Conservation (phyloP, 2,797 vertebrate species). For the Rallus crepitans region DNA sequence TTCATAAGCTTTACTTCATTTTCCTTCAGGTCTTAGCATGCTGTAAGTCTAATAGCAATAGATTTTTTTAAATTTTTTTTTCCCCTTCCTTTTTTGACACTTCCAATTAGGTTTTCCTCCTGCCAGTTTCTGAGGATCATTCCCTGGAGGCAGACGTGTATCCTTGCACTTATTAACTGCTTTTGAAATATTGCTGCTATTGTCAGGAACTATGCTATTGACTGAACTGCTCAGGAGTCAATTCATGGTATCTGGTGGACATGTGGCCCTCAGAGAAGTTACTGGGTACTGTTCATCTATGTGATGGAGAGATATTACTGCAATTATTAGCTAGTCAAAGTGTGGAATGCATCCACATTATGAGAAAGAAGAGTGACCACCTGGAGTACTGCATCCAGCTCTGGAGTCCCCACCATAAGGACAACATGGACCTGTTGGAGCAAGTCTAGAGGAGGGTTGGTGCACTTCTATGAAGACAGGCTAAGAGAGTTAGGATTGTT, state of each 20-base stretch:
- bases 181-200: slow-evolving; percentile 38
- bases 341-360: neutral
- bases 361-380: neutral
- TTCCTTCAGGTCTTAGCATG: neutral
- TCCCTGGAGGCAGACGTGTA: neutral
- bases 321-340: neutral
- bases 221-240: neutral
- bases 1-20: neutral
- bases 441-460: too few species aligned
- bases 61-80: neutral
- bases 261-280: neutral
- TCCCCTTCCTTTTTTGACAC: neutral
- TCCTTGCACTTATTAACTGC: slow-evolving; percentile 26
- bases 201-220: neutral
- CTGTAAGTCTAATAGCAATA: neutral
- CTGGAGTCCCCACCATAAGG: too few species aligned
- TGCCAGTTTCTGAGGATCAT: slow-evolving; percentile 28
- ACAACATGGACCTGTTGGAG: too few species aligned
- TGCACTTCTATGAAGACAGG: too few species aligned
- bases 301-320: neutral
- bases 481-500: too few species aligned
- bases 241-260: neutral
- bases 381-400: neutral
- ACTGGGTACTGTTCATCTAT: neutral
- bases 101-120: slow-evolving; percentile 55